Evolutionary conservation across 1,140 invertebrate genomes (phyloP).

Genomic region (Apocrypta bakeri): DNA sequence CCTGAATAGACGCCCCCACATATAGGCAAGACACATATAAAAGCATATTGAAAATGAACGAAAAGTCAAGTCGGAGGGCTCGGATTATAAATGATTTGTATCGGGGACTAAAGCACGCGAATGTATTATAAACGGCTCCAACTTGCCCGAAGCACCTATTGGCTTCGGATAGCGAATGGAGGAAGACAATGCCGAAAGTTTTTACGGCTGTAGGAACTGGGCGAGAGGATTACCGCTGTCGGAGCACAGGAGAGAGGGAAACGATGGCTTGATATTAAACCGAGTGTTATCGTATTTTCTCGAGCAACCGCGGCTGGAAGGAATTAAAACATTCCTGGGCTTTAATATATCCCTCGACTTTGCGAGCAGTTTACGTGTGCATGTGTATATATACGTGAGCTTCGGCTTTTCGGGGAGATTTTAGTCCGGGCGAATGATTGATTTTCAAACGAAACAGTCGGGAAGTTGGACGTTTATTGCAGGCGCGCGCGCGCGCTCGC

Average conservation of each 20-base stretch:
- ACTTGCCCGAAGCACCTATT: background rate
- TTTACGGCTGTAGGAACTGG: background rate
- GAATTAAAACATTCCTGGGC: constrained; percentile 1
- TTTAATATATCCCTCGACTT: background rate
- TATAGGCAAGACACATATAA: background rate
- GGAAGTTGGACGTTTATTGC: background rate
- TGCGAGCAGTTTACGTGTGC: background rate
- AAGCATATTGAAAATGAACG: background rate
- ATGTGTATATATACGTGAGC: too few species aligned
- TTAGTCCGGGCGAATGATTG: background rate
- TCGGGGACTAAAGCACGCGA: background rate
- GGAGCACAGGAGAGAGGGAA: too few species aligned
- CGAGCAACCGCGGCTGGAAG: background rate
- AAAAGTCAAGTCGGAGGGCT: background rate
- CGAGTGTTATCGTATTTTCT: background rate
- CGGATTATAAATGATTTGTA: background rate
- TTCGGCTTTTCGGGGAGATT: background rate
- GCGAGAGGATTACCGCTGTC: background rate
- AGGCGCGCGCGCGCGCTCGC: too few species aligned
- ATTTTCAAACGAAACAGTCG: background rate
- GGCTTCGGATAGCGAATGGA: background rate
- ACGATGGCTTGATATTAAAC: background rate
- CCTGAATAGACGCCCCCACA: constrained; percentile 18
- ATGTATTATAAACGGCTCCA: too few species aligned
- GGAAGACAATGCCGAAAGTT: background rate